Base-by-base conservation (phyloP, 2,113 vertebrate genomes). In the Odocoileus hemionus region DNA sequence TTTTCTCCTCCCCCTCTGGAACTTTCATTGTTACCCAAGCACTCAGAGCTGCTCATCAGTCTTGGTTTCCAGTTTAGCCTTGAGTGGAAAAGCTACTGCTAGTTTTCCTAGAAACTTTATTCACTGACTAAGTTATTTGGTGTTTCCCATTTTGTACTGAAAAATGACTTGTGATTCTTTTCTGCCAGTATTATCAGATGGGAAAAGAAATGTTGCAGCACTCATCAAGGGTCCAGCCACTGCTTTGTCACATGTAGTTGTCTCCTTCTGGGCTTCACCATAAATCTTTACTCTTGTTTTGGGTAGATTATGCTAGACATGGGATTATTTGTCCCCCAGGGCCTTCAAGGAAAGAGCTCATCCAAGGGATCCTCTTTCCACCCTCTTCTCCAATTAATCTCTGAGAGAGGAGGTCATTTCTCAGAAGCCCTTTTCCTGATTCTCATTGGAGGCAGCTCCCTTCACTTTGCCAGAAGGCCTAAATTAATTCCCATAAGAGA, bases 151-250 rank as follows among this genome's bases (percentile, higher is more conserved):
- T 91, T 95, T 60, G 1, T 64, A 30, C 36, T 79, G 30, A 76
- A 93, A 61, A 96, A 36, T 54, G 6, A 82, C 43, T 93, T 79
- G 45, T 84, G 57, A 86, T 90, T 95, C 60, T 78, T 79, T 95
- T 83, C 50, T 86, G 8, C 76, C 43, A 52, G 55, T 13, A 33
- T 36, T 21, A 8, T 64, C 15, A 19, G 9, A 55, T 45, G n/a
- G 2, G 11, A 67, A 70, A 30, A 58, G 12, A 93, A 89, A 89
- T 85, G 19, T 61, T 84, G 58, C 10, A 80, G 33, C 47, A 54
- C 50, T 92, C 45, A 91, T 60, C 45, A 61, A 61, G 8, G 64
- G 30, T 55, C n/a, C 78, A 95, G 47, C 26, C 78, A 74, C 47
- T 85, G 17, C 30, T 87, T 87, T 89, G 21, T 28, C 61, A 13